These are phyloP conservation scores for Antheraea mylitta DNA, from an alignment of 1,140 invertebrate genomes.

Conservation along the genomic window DNA sequence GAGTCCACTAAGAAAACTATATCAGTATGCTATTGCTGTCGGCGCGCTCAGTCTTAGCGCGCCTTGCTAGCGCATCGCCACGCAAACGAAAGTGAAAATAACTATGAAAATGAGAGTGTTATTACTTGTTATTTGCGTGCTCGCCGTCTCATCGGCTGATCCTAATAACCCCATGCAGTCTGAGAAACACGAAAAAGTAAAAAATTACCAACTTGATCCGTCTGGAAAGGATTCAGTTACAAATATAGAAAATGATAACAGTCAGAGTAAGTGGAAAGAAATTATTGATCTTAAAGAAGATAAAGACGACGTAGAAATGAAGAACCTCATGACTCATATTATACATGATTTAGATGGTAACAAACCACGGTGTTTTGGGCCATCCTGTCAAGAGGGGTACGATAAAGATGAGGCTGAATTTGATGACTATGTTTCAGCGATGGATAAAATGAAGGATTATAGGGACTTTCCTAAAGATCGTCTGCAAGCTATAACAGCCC, in stretches of 20 bases:
- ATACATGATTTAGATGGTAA: slow-evolving; percentile 52
- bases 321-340: slow-evolving; percentile 71
- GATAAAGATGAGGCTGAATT: slow-evolving; percentile 67
- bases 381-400: slow-evolving; percentile 70
- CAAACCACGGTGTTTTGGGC: slow-evolving; percentile 66
- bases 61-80: slow-evolving; percentile 49
- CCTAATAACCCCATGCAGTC: slow-evolving; percentile 44
- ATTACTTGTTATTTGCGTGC: slow-evolving; percentile 47
- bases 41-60: slow-evolving; percentile 63
- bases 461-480: slow-evolving; percentile 67
- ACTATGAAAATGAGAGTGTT: slow-evolving; percentile 65
- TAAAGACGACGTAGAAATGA: slow-evolving; percentile 62
- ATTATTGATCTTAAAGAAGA: slow-evolving; percentile 32
- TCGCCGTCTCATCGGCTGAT: slow-evolving; percentile 38
- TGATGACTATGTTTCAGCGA: slow-evolving; percentile 80
- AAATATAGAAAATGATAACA: slow-evolving; percentile 67
- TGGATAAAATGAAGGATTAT: slow-evolving; percentile 80
- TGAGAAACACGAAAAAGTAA: slow-evolving; percentile 52
- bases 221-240: slow-evolving; percentile 78
- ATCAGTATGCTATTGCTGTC: slow-evolving; percentile 49
- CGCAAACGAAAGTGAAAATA: slow-evolving; percentile 68
- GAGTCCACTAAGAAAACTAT: slow-evolving; percentile 75
- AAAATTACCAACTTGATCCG: slow-evolving; percentile 72
- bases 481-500: slow-evolving; percentile 64
- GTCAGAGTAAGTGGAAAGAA: slow-evolving; percentile 37